phyloP scores from a whole-genome alignment of 2,888 invertebrate genomes.

The Bruchidius siliquastri region DNA sequence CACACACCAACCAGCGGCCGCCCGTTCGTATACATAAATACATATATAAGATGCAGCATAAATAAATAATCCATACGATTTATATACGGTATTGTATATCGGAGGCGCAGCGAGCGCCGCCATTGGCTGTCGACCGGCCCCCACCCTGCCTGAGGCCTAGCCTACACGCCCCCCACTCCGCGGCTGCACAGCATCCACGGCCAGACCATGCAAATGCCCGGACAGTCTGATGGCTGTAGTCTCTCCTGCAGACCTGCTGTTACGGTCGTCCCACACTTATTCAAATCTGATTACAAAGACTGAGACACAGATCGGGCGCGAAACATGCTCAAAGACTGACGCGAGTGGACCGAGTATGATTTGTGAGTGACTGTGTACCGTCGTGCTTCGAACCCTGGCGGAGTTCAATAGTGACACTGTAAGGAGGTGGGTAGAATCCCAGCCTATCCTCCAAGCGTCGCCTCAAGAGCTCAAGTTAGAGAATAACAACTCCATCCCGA shows the following conservation, averaged over 20 bases:
- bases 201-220: slow-evolving; percentile 11
- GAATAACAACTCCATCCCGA: slow-evolving; percentile 52
- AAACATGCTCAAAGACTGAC: background rate
- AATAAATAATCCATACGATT: slow-evolving; percentile 52
- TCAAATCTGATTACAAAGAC: background rate
- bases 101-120: slow-evolving; percentile 30
- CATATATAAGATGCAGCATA: slow-evolving; percentile 49
- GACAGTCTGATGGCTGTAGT: slow-evolving; percentile 7
- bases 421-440: slow-evolving; percentile 57
- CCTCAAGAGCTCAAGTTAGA: slow-evolving; percentile 48
- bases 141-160: slow-evolving; percentile 36
- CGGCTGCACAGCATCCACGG: slow-evolving; percentile 36
- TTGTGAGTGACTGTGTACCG: slow-evolving; percentile 1
- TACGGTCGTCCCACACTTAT: background rate
- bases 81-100: slow-evolving; percentile 50
- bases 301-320: slow-evolving; percentile 1
- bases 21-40: slow-evolving; percentile 38
- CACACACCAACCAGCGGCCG: background rate
- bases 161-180: slow-evolving; percentile 36
- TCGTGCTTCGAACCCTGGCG: slow-evolving; percentile 51
- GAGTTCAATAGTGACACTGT: slow-evolving; percentile 57
- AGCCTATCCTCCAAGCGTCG: slow-evolving; percentile 46
- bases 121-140: slow-evolving; percentile 36
- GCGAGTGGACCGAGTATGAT: background rate
- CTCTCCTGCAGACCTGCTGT: background rate